Evolutionary conservation across 2,888 invertebrate species (phyloP).

Genomic region (Lasiommata megera): DNA sequence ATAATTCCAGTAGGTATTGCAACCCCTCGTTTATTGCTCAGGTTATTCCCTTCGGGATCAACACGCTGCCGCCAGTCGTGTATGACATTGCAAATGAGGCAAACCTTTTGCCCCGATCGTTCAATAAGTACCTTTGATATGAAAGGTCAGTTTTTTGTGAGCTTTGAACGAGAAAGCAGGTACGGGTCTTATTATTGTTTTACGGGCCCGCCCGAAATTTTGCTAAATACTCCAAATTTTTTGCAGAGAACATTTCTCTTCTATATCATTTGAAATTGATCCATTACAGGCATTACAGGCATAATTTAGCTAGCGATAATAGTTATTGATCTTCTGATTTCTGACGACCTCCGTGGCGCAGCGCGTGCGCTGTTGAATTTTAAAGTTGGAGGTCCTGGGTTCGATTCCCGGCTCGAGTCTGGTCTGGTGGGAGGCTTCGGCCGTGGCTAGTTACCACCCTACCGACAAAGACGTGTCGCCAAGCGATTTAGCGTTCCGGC

Average conservation of each 20-base stretch:
- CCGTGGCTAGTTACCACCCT: no score
- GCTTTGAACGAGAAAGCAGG: not conserved
- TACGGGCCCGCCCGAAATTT: not conserved
- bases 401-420: no score
- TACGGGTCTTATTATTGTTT: slow-evolving; percentile 2
- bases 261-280: not conserved
- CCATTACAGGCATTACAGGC: no score
- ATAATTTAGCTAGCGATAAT: no score
- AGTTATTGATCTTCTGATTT: no score
- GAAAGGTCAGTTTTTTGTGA: not conserved
- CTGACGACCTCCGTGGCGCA: no score
- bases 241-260: not conserved
- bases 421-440: no score
- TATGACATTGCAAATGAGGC: slow-evolving; percentile 3
- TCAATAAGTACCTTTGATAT: not conserved
- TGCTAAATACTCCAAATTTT: not conserved
- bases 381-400: no score
- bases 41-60: not conserved
- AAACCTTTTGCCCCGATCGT: not conserved
- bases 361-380: no score
- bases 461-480: no score
- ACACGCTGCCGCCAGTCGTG: not conserved
- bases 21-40: not conserved
- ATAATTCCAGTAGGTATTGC: not conserved
- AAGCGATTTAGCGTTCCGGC: no score